phyloP scores from a whole-genome alignment of 2,113 vertebrate species.

The Gulo gulo region DNA sequence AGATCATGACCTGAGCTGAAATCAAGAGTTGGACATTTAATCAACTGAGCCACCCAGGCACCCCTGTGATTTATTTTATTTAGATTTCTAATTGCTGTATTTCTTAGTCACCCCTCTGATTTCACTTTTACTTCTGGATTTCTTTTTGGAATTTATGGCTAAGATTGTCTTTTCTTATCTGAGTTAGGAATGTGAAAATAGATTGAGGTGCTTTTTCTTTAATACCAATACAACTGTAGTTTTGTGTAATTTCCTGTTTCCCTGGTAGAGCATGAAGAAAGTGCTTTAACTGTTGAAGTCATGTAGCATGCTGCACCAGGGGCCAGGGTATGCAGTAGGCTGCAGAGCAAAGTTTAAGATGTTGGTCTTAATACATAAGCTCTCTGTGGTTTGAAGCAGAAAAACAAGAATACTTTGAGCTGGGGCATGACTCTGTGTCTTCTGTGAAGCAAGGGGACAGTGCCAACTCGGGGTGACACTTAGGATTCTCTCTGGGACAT shows the following conservation, averaged over 20 bases:
- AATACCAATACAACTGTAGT: not conserved
- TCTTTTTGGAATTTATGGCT: not conserved
- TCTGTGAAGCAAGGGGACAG: not conserved
- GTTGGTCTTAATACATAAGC: not conserved
- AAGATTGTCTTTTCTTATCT: not conserved
- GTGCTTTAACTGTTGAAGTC: not conserved
- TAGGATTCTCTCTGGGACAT: not conserved
- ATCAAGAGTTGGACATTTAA: not conserved
- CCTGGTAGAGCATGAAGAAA: not conserved
- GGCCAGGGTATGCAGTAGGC: not conserved
- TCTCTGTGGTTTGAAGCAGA: not conserved
- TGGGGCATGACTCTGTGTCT: not conserved
- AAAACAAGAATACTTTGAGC: not conserved
- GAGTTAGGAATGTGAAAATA: not conserved
- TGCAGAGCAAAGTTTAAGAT: not conserved
- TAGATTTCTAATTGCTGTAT: not conserved
- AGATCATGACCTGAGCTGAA: not conserved
- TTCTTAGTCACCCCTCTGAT: not conserved
- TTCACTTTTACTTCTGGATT: slow-evolving; percentile 8
- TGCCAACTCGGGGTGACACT: not conserved
- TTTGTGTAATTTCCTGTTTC: slow-evolving; percentile 29
- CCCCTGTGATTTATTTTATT: not conserved
- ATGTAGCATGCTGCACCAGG: no score
- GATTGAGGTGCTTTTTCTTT: not conserved
- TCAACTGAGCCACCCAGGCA: not conserved